phyloP scores from a whole-genome alignment of 2,113 vertebrate species.

The Ctenomys sociabilis region DNA sequence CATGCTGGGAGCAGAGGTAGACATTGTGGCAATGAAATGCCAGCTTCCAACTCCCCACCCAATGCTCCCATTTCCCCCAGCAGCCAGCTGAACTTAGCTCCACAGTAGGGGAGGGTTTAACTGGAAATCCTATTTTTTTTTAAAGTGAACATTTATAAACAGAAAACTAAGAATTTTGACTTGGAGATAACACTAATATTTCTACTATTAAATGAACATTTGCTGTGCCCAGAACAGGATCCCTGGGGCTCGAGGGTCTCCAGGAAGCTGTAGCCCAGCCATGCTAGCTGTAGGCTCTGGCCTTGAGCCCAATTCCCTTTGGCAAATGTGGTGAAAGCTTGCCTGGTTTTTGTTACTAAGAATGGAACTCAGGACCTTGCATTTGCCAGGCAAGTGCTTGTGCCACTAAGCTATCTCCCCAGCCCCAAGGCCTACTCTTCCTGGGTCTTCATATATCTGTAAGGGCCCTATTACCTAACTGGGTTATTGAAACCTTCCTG shows the following conservation, averaged over 20 bases:
- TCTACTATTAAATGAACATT: neutral
- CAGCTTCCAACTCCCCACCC: neutral
- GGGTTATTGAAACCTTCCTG: neutral
- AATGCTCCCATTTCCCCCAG: neutral
- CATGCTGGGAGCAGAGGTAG: neutral
- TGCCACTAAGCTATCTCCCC: no score
- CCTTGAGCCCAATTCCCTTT: neutral
- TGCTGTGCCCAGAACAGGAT: neutral
- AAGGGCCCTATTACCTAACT: neutral
- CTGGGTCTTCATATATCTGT: neutral
- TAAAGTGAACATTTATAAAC: neutral
- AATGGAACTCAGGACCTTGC: no score
- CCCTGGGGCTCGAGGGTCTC: neutral
- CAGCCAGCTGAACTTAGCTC: neutral
- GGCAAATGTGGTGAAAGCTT: neutral
- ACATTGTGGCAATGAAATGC: neutral
- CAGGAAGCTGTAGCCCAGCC: neutral
- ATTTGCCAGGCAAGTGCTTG: no score
- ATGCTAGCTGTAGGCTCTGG: neutral
- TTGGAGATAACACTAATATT: neutral
- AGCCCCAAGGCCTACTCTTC: neutral
- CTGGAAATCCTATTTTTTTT: neutral
- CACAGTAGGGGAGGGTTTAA: neutral
- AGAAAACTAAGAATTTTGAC: constrained; percentile 28
- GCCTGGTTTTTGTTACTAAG: neutral